Evolutionary conservation across 53 echinoderm and acorn worm genomes (phyloP), one percentile per base, ranked within the genome.

Genomic region (Holothuria scabra): DNA sequence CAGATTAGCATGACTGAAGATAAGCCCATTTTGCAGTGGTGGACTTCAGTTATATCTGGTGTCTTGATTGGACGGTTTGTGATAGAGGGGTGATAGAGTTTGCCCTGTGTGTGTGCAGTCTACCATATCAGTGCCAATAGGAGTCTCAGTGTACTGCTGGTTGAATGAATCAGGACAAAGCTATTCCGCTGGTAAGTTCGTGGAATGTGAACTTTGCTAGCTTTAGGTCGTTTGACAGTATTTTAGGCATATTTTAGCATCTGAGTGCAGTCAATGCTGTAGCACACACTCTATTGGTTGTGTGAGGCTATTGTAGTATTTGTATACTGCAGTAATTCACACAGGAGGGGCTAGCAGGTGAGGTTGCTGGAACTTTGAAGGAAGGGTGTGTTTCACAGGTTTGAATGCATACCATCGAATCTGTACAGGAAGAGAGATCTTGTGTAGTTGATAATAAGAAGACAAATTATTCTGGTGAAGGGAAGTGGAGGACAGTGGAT

Each of bases 191-290:
- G 72, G 72, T 72, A 44, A 72, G 72, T 72, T 48, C 13, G 46
- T 18, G 72, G 72, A 72, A 72, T 72, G 72, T 72, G 72, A 72
- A 72, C 72, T 72, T 48, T 72, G 26, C 49, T 23, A 25, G 48
- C 72, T 72, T 72, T 72, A 46, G 72, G 72, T 41, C 72, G 46
- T 72, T 72, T 72, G 72, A 44, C 67, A 28, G 19, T 72, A 46
- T 72, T 72, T 72, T 48, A 72, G 52, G 72, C 72, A 72, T 72
- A 72, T 46, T 72, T 72, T 72, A 72, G 25, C 72, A 72, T 72
- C 48, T 22, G 72, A 14, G n/a, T 38, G 72, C 6, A 0, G 13
- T 3, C 28, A 65, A 18, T 8, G 28, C n/a, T 5, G 72, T 25
- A 25, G 26, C 71, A 72, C 72, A 52, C 52, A 23, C 23, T 72